phyloP scores from a whole-genome alignment of 2,888 invertebrate species.

The Zeuzera pyrina region DNA sequence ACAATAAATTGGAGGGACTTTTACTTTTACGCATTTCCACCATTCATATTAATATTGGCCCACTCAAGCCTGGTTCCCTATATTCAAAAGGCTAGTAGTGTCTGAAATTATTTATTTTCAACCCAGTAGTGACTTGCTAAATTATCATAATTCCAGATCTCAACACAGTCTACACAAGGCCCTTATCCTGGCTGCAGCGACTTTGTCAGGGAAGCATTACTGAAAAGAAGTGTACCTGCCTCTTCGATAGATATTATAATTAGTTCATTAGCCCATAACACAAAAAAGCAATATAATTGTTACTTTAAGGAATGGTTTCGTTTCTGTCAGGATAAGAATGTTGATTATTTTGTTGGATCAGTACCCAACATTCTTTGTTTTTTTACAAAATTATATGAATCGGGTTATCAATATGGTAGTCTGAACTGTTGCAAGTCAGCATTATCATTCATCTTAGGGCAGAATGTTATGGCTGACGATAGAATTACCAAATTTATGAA shows the following conservation, averaged over 20 bases:
- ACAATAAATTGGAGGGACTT: slow-evolving; percentile 2
- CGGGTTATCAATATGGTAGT: too few relatives aligned
- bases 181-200: slow-evolving; percentile 15
- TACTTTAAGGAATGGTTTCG: too few relatives aligned
- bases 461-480: too few relatives aligned
- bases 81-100: background rate
- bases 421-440: too few relatives aligned
- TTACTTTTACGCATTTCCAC: slow-evolving; percentile 7
- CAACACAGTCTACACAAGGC: slow-evolving; percentile 5
- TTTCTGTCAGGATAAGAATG: too few relatives aligned
- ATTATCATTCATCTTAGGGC: too few relatives aligned
- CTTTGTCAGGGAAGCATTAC: slow-evolving; percentile 9
- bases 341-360: too few relatives aligned
- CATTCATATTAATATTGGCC: slow-evolving; percentile 3
- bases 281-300: too few relatives aligned
- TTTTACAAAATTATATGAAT: too few relatives aligned
- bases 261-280: too few relatives aligned
- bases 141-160: slow-evolving; percentile 1
- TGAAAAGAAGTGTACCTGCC: background rate
- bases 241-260: slow-evolving; percentile 8
- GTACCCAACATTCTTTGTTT: too few relatives aligned
- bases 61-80: slow-evolving; percentile 5
- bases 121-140: background rate
- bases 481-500: too few relatives aligned
- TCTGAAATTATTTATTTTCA: slow-evolving; percentile 1